Conservation (phyloP, 2,797 vertebrate species). For the Acrossocheilus wenchowensis region DNA sequence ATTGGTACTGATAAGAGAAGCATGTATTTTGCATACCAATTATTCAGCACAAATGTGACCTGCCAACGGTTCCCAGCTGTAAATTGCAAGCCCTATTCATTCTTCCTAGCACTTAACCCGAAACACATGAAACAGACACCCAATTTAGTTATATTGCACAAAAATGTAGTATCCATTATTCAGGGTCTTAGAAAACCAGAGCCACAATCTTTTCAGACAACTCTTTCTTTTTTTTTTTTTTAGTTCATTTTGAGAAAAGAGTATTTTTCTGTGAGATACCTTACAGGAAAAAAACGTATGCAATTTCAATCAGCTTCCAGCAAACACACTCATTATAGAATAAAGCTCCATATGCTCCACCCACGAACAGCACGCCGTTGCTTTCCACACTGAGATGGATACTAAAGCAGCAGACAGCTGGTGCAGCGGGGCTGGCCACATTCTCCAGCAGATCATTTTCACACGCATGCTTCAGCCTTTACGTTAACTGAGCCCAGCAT, state of each 20-base stretch:
- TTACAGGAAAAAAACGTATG: neutral
- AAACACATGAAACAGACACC: neutral
- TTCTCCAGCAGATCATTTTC: constrained; percentile 74
- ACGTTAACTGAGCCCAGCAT: constrained; percentile 67
- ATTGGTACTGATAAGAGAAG: neutral
- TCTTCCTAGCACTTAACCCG: neutral
- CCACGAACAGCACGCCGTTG: constrained; percentile 13
- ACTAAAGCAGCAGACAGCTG: constrained; percentile 63
- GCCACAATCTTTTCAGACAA: neutral
- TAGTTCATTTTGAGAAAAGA: neutral
- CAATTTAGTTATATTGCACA: neutral
- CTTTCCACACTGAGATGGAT: constrained; percentile 34
- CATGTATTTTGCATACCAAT: neutral
- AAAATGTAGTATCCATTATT: neutral
- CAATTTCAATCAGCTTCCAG: neutral
- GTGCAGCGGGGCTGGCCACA: constrained; percentile 69
- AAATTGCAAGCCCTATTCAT: neutral
- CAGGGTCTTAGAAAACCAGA: neutral
- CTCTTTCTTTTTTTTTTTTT: no score
- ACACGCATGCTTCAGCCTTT: constrained; percentile 75
- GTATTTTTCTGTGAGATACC: neutral
- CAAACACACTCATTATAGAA: constrained; percentile 20
- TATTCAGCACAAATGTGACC: neutral
- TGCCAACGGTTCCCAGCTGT: neutral
- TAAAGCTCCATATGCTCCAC: constrained; percentile 1